Conservation (phyloP, 2,888 invertebrate species). For the Anagyrus pseudococci region DNA sequence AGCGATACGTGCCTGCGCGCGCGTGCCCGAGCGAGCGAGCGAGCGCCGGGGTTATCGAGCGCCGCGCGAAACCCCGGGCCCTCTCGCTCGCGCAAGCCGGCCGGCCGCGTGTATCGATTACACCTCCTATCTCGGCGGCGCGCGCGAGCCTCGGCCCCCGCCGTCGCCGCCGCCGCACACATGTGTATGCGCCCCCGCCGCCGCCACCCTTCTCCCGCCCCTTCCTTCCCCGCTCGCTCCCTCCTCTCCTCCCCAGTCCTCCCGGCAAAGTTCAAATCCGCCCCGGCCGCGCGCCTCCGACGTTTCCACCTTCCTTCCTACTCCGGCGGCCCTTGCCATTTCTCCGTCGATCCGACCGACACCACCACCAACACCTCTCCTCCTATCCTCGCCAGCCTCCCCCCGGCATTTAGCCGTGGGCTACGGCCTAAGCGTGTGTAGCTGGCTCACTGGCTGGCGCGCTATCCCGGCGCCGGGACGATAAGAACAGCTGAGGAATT, state of each 20-base stretch:
- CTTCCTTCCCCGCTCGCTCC: too few relatives aligned
- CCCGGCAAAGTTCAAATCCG: slow-evolving; percentile 13
- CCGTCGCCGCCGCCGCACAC: slow-evolving; percentile 12
- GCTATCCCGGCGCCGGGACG: slow-evolving; percentile 40
- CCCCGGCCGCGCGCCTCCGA: background rate
- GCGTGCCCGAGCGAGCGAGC: too few relatives aligned
- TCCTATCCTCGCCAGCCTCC: background rate
- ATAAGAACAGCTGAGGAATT: slow-evolving; percentile 54
- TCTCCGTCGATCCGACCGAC: slow-evolving; percentile 18
- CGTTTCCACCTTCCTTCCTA: slow-evolving; percentile 1
- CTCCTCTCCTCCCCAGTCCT: too few relatives aligned
- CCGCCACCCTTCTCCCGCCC: background rate
- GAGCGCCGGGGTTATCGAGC: slow-evolving; percentile 41
- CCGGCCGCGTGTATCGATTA: slow-evolving; percentile 45
- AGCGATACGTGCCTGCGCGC: background rate
- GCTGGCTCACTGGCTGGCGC: slow-evolving; percentile 21
- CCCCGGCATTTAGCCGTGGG: background rate
- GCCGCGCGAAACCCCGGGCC: slow-evolving; percentile 38
- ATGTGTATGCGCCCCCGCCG: slow-evolving; percentile 23
- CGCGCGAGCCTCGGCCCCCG: slow-evolving; percentile 24
- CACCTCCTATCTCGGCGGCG: slow-evolving; percentile 28
- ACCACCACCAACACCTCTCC: background rate
- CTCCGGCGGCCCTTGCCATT: background rate
- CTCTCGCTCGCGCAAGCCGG: slow-evolving; percentile 4
- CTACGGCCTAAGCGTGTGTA: background rate